Evolutionary conservation across 2,888 invertebrate genomes (phyloP), one percentile per base, ranked within the genome.

Genomic region (Spilarctia lutea): DNA sequence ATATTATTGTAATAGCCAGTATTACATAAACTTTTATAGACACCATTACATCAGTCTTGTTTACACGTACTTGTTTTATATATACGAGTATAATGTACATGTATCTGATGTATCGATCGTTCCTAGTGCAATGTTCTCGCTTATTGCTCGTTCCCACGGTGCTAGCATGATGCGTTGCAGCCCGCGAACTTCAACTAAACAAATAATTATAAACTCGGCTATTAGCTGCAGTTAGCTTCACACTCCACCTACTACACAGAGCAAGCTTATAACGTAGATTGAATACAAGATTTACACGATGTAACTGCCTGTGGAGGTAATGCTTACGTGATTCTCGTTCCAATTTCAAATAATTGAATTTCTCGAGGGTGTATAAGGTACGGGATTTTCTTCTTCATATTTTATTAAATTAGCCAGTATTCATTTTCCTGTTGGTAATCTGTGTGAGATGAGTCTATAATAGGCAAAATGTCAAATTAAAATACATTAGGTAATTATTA

Each of bases 151-250:
- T 85, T 86, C 86, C 83, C 86, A 86, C 86, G 85, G 73, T 76
- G 73, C 65, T 39, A 71, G 66, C 70, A 74, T 68, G 65, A 66
- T 73, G 82, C 65, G 68, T 39, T 30, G 30, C 63, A 10, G 77
- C 75, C 74, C 73, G 83, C 82, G 68, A 81, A 83, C 81, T 80
- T 72, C 74, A 74, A 76, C 76, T 81, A 74, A 80, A 78, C 84
- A 83, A 86, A 45, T 16, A 85, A 82, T 81, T 84, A 84, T 85
- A 83, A 81, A 86, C 79, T 81, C 68, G 48, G 30, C 79, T 81
- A 83, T 85, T 83, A 86, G 78, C 75, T 30, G 79, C 75, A 39
- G 33, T 63, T 75, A 72, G 74, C 56, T 39, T 56, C 63, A 18
- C 39, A 39, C 48, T 48, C 52, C 77, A 63, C 77, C 68, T 72